Conservation (phyloP, 2,888 invertebrate genomes). For the Netelia inedita region DNA sequence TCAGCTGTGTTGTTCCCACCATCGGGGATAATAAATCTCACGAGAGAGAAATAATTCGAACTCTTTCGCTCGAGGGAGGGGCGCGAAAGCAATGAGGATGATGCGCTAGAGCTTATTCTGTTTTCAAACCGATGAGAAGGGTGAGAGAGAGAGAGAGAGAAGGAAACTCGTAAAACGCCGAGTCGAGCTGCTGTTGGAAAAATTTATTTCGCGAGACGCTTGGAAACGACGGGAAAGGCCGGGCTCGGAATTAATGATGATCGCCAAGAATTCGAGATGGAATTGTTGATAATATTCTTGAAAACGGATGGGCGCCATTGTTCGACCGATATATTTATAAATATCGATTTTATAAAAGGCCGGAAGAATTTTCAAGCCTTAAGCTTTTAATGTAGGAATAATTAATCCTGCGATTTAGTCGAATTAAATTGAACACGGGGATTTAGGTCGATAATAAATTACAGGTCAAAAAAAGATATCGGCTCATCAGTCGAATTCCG, state of each 20-base stretch:
- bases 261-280: neutral
- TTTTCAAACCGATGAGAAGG: slow-evolving; percentile 53
- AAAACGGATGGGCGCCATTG: neutral
- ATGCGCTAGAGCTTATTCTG: slow-evolving; percentile 25
- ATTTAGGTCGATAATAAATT: too few species aligned
- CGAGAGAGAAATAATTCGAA: slow-evolving; percentile 48
- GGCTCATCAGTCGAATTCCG: neutral
- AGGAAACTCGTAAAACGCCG: slow-evolving; percentile 3
- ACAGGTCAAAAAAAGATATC: too few species aligned
- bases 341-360: neutral
- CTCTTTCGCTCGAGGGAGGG: slow-evolving; percentile 13
- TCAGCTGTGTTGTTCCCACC: slow-evolving; percentile 64
- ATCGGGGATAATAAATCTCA: slow-evolving; percentile 54
- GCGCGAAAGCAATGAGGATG: neutral
- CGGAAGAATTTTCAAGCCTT: neutral
- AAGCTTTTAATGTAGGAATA: too few species aligned
- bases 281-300: neutral
- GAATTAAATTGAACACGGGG: too few species aligned
- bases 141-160: neutral
- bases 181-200: slow-evolving; percentile 10
- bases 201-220: neutral
- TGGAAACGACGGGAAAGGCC: neutral
- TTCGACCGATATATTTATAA: neutral
- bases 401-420: too few species aligned
- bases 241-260: neutral